Conservation (phyloP, 2,113 vertebrate species). For the Brienomyrus longianalis region DNA sequence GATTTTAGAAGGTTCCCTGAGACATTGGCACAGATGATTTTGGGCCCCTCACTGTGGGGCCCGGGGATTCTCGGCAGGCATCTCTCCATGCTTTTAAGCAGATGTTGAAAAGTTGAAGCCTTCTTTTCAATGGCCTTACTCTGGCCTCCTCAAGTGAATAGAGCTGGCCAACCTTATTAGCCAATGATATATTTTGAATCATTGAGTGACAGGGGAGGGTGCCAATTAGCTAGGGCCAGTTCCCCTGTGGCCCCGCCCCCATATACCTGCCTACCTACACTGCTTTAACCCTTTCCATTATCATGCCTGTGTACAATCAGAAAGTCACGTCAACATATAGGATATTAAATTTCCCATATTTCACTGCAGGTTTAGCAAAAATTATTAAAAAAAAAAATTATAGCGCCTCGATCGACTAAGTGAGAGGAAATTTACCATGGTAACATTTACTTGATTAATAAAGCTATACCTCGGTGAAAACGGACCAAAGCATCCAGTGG, state of each 20-base stretch:
- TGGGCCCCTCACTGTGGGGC: slow-evolving; percentile 46
- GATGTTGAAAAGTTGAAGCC: slow-evolving; percentile 42
- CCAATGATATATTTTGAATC: background rate
- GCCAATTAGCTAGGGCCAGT: background rate
- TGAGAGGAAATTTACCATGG: background rate
- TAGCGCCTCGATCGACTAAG: background rate
- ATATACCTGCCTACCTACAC: background rate
- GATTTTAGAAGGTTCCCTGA: slow-evolving; percentile 45
- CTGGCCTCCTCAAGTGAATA: slow-evolving; percentile 1
- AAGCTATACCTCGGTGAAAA: background rate
- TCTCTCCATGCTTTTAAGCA: slow-evolving; percentile 36
- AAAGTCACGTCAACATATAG: background rate
- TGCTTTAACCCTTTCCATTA: background rate
- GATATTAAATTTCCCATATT: background rate
- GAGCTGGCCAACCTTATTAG: background rate
- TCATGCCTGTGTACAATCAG: background rate
- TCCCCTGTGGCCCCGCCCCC: background rate
- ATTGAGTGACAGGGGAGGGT: background rate
- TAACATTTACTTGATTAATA: background rate
- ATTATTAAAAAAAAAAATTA: background rate
- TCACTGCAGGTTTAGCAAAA: background rate
- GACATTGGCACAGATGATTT: slow-evolving; percentile 51
- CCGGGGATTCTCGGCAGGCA: slow-evolving; percentile 30
- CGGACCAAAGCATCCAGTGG: background rate
- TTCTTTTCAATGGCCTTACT: slow-evolving; percentile 24